phyloP scores from a whole-genome alignment of 2,113 vertebrate genomes.

The Pteropus alecto region DNA sequence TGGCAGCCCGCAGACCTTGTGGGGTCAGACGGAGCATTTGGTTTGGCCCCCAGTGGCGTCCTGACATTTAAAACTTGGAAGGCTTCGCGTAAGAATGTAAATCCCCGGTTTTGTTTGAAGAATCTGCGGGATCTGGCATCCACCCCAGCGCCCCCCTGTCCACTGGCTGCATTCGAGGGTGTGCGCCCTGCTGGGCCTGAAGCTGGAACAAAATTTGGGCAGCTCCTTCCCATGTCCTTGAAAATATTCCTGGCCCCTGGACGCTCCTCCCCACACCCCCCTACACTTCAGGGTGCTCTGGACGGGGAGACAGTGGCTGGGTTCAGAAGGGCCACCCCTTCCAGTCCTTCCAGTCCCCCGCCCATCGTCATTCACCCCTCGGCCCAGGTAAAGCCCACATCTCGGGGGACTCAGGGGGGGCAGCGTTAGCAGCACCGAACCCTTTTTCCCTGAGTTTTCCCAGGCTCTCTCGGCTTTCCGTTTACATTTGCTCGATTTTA shows the following conservation, averaged over 20 bases:
- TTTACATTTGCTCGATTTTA: slow-evolving; percentile 52
- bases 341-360: neutral
- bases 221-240: neutral
- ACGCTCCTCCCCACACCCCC: neutral
- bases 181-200: neutral
- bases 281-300: neutral
- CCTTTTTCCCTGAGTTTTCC: neutral
- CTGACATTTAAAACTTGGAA: neutral
- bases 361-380: neutral
- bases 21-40: neutral
- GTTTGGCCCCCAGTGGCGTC: neutral
- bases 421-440: neutral
- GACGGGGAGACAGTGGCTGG: neutral
- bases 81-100: neutral
- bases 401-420: neutral
- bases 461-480: neutral
- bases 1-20: rapidly evolving
- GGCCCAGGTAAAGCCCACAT: neutral
- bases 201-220: no score
- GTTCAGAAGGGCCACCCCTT: neutral
- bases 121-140: rapidly evolving
- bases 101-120: neutral
- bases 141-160: rapidly evolving
- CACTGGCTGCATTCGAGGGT: rapidly evolving
- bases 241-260: neutral